Evolutionary conservation across 2,797 vertebrate genomes (phyloP).

Genomic region (Rhynchonycteris naso): DNA sequence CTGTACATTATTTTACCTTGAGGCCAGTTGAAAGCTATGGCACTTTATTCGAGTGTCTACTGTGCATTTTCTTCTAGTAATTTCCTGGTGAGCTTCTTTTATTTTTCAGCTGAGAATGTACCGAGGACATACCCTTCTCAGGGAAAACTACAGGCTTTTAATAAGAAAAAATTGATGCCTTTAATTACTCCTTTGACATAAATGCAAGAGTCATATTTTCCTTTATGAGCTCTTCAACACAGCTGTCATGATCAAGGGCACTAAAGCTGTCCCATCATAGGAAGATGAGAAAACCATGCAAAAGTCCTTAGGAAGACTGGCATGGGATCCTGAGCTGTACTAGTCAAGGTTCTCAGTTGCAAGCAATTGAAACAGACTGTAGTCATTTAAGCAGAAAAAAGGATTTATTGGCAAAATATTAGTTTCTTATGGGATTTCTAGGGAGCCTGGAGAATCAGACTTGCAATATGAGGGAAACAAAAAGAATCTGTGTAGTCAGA

Average conservation of each 20-base stretch:
- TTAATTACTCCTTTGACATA: constrained; percentile 50
- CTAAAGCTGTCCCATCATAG: neutral
- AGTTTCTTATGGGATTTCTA: neutral
- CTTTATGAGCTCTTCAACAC: neutral
- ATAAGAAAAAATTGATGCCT: constrained; percentile 43
- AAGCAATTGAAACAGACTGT: neutral
- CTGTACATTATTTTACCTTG: constrained; percentile 9
- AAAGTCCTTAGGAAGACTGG: neutral
- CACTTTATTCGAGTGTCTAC: neutral
- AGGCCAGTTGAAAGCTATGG: neutral
- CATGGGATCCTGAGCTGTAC: neutral
- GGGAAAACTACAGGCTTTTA: neutral
- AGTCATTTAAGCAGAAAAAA: constrained; percentile 17
- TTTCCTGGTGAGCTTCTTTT: constrained; percentile 26
- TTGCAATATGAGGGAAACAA: neutral
- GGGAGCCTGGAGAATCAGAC: neutral
- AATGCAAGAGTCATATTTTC: neutral
- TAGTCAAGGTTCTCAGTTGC: neutral
- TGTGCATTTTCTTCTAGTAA: neutral
- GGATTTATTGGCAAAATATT: neutral
- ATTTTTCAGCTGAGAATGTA: constrained; percentile 35
- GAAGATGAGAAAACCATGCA: neutral
- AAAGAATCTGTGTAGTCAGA: neutral
- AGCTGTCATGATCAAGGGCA: neutral
- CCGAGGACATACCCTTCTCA: neutral